These are phyloP conservation scores for Menidia menidia DNA, from an alignment of 2,797 vertebrate genomes.

Conservation along the genomic window DNA sequence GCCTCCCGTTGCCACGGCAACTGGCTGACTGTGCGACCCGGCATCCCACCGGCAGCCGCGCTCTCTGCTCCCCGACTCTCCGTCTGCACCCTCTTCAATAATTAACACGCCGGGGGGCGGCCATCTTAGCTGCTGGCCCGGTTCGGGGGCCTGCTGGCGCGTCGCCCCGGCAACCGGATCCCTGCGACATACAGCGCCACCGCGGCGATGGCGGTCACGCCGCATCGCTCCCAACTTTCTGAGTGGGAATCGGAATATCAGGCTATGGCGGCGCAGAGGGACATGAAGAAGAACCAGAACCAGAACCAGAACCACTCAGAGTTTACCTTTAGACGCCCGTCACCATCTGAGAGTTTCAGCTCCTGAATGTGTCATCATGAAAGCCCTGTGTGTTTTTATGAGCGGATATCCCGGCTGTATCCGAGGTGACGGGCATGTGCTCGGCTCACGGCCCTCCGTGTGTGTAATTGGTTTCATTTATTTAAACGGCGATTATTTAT, in stretches of 20 bases:
- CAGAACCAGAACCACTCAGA: no score
- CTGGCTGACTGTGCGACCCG: conserved; percentile 63
- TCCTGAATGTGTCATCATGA: no score
- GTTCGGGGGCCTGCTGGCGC: conserved; percentile 61
- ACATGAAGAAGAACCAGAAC: conserved; percentile 8
- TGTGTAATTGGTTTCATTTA: conserved; percentile 42
- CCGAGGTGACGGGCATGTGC: conserved; percentile 29
- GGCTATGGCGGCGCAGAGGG: conserved; percentile 1
- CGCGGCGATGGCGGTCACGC: conserved; percentile 31
- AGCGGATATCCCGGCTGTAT: conserved; percentile 25
- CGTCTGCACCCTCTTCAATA: conserved; percentile 69
- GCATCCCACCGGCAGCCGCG: conserved; percentile 52
- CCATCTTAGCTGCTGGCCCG: conserved; percentile 77
- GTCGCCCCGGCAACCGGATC: conserved; percentile 63
- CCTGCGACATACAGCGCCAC: conserved; percentile 35
- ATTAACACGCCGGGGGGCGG: conserved; percentile 70
- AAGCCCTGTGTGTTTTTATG: conserved; percentile 7
- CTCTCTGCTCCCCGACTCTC: conserved; percentile 53
- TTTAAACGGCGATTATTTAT: conserved; percentile 55
- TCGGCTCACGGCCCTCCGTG: conserved; percentile 33
- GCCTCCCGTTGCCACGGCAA: conserved; percentile 62
- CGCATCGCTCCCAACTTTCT: conserved; percentile 45
- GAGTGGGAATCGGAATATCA: conserved; percentile 14
- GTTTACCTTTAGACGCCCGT: no score
- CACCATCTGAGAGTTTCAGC: no score